Evolutionary conservation across 1,140 invertebrate species (phyloP), one percentile per base, ranked within the genome.

Genomic region (Dufourea novaeangliae): DNA sequence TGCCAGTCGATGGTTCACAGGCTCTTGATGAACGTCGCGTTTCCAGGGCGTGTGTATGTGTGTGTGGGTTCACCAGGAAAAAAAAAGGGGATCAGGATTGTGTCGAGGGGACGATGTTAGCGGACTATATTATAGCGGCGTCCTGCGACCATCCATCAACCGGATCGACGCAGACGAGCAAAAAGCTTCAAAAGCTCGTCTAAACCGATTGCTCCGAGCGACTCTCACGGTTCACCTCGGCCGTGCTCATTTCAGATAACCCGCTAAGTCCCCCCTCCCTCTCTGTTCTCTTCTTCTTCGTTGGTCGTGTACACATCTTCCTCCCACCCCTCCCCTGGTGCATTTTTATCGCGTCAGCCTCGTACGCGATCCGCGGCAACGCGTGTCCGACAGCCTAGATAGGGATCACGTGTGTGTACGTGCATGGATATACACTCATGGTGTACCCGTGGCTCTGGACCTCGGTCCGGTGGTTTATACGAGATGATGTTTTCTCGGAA

Each of bases 221-320:
- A 41, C 69, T 82, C 80, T 79, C 80, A 82, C 74, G 80, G 56
- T 83, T 37, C 52, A 72, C 37, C 34, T 37, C 25, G 67, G 34
- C 27, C 44, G 63, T n/a, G 59, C 46, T 82, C 80, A 39, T 83
- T 83, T 79, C 80, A 83, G 82, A 83, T 83, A 83, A 83, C 59
- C 44, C 32, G 61, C n/a, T n/a, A n/a, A 52, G 80, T 59, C 68
- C 44, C 4, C 32, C 50, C 64, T n/a, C n/a, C n/a, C n/a, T n/a
- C n/a, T n/a, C n/a, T n/a, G n/a, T n/a, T n/a, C n/a, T n/a, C n/a
- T n/a, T n/a, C n/a, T n/a, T n/a, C n/a, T n/a, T n/a, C n/a, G n/a
- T n/a, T n/a, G 61, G 41, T 27, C 27, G 27, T 41, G 52, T 44
- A 22, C 64, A 56, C n/a, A n/a, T n/a, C n/a, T n/a, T n/a, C n/a